Percentiles rank a stretch among this genome's conserved stretches.
Conservation (phyloP, 2,888 invertebrate genomes). For the Philaethria dido region DNA sequence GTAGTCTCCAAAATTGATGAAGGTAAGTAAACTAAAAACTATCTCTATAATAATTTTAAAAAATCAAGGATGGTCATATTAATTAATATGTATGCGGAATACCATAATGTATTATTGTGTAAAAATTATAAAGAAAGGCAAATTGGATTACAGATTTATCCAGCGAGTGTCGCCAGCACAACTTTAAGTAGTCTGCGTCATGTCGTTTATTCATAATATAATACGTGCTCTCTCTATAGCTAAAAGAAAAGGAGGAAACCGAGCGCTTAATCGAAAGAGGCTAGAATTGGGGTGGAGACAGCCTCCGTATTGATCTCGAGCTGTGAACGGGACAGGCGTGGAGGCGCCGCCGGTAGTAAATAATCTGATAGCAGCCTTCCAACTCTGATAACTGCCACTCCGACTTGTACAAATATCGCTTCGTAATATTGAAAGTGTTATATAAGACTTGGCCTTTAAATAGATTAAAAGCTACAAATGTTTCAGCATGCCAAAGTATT, state of each 20-base stretch:
- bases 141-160: constrained; percentile 5
- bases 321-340: constrained; percentile 58
- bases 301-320: constrained; percentile 74
- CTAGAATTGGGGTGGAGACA: constrained; percentile 61
- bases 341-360: constrained; percentile 58
- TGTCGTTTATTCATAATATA: constrained; percentile 14
- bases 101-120: no score
- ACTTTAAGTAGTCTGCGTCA: constrained; percentile 4
- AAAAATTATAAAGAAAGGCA: neutral
- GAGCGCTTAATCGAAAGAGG: constrained; percentile 41
- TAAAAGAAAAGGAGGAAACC: constrained; percentile 22
- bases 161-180: constrained; percentile 9
- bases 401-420: constrained; percentile 38
- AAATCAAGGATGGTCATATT: no score
- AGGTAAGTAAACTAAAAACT: no score
- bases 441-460: constrained; percentile 33
- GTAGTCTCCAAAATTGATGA: no score
- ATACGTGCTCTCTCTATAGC: constrained; percentile 8
- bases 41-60: no score
- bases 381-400: constrained; percentile 40
- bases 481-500: neutral
- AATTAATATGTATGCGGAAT: no score
- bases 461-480: constrained; percentile 7
- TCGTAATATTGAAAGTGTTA: constrained; percentile 22
- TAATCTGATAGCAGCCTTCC: constrained; percentile 50